Evolutionary conservation across 1,140 invertebrate genomes (phyloP).

Genomic region (Bombus affinis): DNA sequence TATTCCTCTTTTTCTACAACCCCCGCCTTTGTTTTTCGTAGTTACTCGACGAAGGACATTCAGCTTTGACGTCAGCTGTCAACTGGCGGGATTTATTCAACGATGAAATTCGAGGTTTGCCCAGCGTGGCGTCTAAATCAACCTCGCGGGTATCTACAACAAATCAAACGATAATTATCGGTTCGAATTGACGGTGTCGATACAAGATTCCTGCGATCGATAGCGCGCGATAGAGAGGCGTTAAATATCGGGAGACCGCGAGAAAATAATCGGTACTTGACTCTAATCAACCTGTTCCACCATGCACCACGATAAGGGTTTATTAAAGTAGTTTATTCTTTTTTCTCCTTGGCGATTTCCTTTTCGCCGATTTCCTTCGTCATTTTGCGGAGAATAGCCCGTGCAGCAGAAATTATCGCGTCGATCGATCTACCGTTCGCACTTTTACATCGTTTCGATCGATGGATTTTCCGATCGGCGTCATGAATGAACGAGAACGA

Average conservation of each 20-base stretch:
- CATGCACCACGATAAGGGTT: conserved; percentile 15
- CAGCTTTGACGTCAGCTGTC: not conserved
- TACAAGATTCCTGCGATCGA: conserved; percentile 33
- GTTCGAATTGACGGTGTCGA: not conserved
- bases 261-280: conserved; percentile 22
- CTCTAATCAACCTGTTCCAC: conserved; percentile 11
- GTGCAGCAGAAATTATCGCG: not conserved
- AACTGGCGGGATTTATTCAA: not conserved
- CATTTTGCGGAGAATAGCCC: not conserved
- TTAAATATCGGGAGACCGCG: conserved; percentile 28
- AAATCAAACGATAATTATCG: conserved; percentile 32
- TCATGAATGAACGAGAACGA: conserved; percentile 8
- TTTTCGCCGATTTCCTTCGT: not conserved
- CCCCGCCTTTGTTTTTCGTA: not conserved
- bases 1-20: not conserved
- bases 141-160: not conserved
- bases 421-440: not conserved
- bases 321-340: not conserved
- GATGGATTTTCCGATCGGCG: not conserved
- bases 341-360: not conserved
- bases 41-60: not conserved
- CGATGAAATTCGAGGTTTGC: not conserved
- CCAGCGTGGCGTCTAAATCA: not conserved
- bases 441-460: not conserved
- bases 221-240: conserved; percentile 1